These are phyloP conservation scores for Neoarius graeffei DNA, from an alignment of 2,113 vertebrate genomes.

Conservation along the genomic window DNA sequence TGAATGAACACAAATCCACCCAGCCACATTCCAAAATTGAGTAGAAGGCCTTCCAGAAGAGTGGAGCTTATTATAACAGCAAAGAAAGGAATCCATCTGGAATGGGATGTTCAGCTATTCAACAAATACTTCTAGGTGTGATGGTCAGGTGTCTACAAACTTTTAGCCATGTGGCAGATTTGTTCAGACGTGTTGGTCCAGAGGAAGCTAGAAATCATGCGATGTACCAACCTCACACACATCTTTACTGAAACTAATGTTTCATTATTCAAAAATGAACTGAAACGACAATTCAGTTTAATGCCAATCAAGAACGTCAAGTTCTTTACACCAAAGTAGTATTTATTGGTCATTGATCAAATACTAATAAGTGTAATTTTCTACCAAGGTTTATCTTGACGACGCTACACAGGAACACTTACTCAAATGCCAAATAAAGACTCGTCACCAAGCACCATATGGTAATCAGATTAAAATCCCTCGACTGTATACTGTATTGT, in stretches of 20 bases:
- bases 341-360: neutral
- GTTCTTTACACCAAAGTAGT: neutral
- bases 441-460: neutral
- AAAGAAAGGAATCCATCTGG: neutral
- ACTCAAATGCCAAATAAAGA: neutral
- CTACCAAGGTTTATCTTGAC: neutral
- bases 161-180: neutral
- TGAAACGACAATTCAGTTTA: neutral
- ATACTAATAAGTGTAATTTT: neutral
- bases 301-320: too few relatives aligned
- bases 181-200: neutral
- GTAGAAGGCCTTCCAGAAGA: neutral
- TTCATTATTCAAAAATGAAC: neutral
- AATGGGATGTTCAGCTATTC: neutral
- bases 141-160: neutral
- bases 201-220: neutral
- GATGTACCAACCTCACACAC: neutral
- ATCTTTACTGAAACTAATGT: neutral
- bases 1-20: neutral
- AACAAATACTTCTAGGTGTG: too few relatives aligned
- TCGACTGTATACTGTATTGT: neutral
- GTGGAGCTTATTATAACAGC: neutral
- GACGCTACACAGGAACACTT: neutral
- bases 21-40: neutral
- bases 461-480: neutral